Evolutionary conservation across 2,797 vertebrate species (phyloP).

Genomic region (Myotis myotis): DNA sequence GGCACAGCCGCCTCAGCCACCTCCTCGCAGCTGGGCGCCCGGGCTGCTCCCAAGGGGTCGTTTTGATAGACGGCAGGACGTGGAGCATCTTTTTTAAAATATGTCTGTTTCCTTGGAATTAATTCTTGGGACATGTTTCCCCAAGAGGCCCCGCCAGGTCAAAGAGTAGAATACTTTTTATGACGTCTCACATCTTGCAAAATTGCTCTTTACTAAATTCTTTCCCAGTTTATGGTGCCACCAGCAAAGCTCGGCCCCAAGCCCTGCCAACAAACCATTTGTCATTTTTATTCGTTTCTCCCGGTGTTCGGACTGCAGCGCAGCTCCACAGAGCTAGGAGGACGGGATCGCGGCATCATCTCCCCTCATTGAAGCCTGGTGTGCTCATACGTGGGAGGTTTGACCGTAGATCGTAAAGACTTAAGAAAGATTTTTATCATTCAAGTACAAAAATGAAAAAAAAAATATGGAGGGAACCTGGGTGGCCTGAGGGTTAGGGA

Average conservation of each 20-base stretch:
- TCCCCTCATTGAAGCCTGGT: neutral
- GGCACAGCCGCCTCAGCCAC: conserved; percentile 21
- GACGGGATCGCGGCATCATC: neutral
- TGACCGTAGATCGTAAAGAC: neutral
- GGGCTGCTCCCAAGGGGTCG: conserved; percentile 35
- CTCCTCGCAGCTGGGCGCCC: conserved; percentile 56
- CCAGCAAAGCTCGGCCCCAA: conserved; percentile 29
- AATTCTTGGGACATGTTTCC: conserved; percentile 54
- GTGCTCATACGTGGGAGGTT: neutral
- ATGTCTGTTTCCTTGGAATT: conserved; percentile 69
- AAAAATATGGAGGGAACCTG: neutral
- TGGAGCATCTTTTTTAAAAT: conserved; percentile 49
- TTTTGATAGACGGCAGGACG: conserved; percentile 43
- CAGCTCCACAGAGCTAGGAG: neutral
- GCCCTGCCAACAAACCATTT: neutral
- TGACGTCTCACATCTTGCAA: conserved; percentile 60
- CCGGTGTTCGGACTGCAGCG: neutral
- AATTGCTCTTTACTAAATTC: conserved; percentile 24
- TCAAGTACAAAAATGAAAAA: neutral
- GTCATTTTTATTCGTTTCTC: conserved; percentile 40
- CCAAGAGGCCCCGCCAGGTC: conserved; percentile 51
- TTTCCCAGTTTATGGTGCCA: conserved; percentile 33
- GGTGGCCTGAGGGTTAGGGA: neutral
- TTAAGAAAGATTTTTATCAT: neutral
- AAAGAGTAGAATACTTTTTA: conserved; percentile 57